These are phyloP conservation scores for Elephantulus edwardii DNA, from an alignment of 2,113 vertebrate species.

Conservation along the genomic window DNA sequence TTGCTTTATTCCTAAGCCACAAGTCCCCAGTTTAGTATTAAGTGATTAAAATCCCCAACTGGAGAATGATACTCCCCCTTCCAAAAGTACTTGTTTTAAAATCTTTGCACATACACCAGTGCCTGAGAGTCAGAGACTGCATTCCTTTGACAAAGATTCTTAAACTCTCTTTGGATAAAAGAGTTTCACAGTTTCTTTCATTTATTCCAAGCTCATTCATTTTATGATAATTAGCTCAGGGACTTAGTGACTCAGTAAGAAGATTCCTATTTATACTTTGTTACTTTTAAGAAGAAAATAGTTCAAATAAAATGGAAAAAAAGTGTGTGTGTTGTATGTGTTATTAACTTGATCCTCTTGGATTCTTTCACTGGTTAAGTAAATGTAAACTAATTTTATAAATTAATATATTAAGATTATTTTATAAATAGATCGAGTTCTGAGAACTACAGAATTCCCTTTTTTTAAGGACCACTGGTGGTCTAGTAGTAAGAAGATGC, in stretches of 20 bases:
- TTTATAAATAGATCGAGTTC: not conserved
- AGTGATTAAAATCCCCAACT: constrained; percentile 60
- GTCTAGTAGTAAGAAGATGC: too few species aligned
- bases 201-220: constrained; percentile 66
- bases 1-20: not conserved
- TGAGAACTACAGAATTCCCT: not conserved
- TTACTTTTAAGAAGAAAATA: constrained; percentile 74
- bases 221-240: constrained; percentile 81
- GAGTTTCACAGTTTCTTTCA: constrained; percentile 77
- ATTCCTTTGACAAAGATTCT: constrained; percentile 61
- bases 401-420: not conserved
- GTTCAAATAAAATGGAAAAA: constrained; percentile 65
- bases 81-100: constrained; percentile 57
- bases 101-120: constrained; percentile 12
- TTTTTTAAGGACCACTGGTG: not conserved
- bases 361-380: not conserved
- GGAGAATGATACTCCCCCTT: constrained; percentile 52
- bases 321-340: not conserved
- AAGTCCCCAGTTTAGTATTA: not conserved
- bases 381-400: constrained; percentile 20
- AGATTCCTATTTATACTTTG: constrained; percentile 43
- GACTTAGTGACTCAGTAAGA: constrained; percentile 69
- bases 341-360: constrained; percentile 34
- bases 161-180: constrained; percentile 75
- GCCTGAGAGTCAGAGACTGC: constrained; percentile 65